These are phyloP conservation scores for Petaurus breviceps DNA, from an alignment of 2,113 vertebrate genomes.

Conservation along the genomic window DNA sequence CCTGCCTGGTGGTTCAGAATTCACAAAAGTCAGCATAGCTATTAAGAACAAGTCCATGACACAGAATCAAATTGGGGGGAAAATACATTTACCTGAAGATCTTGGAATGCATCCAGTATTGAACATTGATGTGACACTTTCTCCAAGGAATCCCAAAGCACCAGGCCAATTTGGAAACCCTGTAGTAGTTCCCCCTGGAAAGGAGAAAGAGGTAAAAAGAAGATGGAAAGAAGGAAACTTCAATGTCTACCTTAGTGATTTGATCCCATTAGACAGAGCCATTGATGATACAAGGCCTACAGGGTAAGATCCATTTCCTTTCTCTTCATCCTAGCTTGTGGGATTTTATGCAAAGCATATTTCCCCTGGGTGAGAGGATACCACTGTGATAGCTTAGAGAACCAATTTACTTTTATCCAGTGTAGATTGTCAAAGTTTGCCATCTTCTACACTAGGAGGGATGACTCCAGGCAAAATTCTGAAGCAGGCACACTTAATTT, in stretches of 20 bases:
- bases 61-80: fast-evolving
- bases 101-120: conserved; percentile 86
- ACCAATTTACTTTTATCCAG: not conserved
- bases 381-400: not conserved
- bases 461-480: not conserved
- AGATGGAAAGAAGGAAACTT: conserved; percentile 97
- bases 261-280: conserved; percentile 95
- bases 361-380: not conserved
- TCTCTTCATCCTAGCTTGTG: not conserved
- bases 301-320: conserved; percentile 86
- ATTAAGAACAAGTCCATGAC: not conserved
- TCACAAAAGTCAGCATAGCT: conserved; percentile 2
- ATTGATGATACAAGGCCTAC: conserved; percentile 93
- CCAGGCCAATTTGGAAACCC: conserved; percentile 93
- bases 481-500: not conserved
- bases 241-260: conserved; percentile 95
- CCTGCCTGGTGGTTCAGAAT: not conserved
- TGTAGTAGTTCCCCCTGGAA: conserved; percentile 81
- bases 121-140: conserved; percentile 86
- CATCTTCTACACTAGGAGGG: not conserved
- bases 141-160: conserved; percentile 88
- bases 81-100: conserved; percentile 36
- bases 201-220: conserved; percentile 86
- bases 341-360: not conserved
- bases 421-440: not conserved